Conservation (phyloP, 30 jellyfish, hydroid and myxozoan genomes). For the Thelohanellus kitauei region DNA sequence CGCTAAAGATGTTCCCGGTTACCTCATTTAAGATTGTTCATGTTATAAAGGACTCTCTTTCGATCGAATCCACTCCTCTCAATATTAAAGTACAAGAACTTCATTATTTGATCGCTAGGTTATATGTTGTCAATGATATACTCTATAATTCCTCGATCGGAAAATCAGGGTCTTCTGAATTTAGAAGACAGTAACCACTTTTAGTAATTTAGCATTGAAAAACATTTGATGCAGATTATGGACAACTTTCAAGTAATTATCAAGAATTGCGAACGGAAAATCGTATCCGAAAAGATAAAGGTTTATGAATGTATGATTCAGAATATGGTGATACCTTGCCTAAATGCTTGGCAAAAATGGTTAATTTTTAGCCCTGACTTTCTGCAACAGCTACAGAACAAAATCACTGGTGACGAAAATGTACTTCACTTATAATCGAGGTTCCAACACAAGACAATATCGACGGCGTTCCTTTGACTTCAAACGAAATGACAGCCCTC, state of each 20-base stretch:
- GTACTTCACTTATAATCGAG: too few species aligned
- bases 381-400: constrained; percentile 35
- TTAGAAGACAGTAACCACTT: constrained; percentile 54
- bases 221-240: too few species aligned
- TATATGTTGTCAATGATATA: constrained; percentile 50
- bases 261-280: too few species aligned
- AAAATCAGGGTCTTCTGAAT: constrained; percentile 36
- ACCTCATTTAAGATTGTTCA: constrained; percentile 25
- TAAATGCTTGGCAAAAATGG: constrained; percentile 98
- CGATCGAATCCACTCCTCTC: constrained; percentile 48
- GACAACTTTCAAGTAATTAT: too few species aligned
- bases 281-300: too few species aligned
- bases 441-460: too few species aligned
- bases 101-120: constrained; percentile 33
- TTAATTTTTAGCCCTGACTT: constrained; percentile 58
- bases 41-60: constrained; percentile 46
- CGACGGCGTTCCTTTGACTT: too few species aligned
- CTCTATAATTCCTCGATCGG: constrained; percentile 42
- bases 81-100: constrained; percentile 20
- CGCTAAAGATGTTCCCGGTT: constrained; percentile 34
- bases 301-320: too few species aligned
- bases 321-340: constrained; percentile 66
- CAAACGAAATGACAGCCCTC: too few species aligned
- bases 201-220: too few species aligned
- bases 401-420: too few species aligned